phyloP scores from a whole-genome alignment of 2,113 vertebrate genomes.

The Orcinus orca region DNA sequence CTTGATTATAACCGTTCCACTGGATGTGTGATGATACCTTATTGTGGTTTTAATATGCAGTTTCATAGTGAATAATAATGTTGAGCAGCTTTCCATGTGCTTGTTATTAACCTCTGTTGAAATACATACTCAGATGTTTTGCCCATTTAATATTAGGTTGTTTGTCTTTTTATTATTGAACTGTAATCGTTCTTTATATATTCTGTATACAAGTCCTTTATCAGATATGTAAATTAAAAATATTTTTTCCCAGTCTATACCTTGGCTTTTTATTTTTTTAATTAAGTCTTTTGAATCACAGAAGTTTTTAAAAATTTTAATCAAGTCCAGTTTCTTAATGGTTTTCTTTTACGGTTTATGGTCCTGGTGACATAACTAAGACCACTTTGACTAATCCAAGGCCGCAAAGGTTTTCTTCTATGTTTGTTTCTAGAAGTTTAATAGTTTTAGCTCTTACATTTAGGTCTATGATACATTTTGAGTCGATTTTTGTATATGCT shows the following conservation, averaged over 20 bases:
- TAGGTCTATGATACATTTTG: not conserved
- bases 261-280: not conserved
- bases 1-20: not conserved
- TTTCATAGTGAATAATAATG: not conserved
- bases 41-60: not conserved
- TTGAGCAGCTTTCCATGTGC: not conserved
- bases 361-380: not conserved
- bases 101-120: not conserved
- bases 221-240: not conserved
- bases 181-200: not conserved
- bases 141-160: not conserved
- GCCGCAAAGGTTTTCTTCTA: not conserved
- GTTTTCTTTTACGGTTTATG: not conserved
- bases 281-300: not conserved
- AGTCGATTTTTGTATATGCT: conserved; percentile 5
- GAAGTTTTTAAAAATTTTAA: not conserved
- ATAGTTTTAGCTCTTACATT: not conserved
- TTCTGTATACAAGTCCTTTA: not conserved
- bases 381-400: not conserved
- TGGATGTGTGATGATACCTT: not conserved
- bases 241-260: not conserved
- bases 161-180: not conserved
- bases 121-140: not conserved
- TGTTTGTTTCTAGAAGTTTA: conserved; percentile 13
- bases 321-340: not conserved